Evolutionary conservation across 2,797 vertebrate species (phyloP).

Genomic region (Eulemur albifrons): DNA sequence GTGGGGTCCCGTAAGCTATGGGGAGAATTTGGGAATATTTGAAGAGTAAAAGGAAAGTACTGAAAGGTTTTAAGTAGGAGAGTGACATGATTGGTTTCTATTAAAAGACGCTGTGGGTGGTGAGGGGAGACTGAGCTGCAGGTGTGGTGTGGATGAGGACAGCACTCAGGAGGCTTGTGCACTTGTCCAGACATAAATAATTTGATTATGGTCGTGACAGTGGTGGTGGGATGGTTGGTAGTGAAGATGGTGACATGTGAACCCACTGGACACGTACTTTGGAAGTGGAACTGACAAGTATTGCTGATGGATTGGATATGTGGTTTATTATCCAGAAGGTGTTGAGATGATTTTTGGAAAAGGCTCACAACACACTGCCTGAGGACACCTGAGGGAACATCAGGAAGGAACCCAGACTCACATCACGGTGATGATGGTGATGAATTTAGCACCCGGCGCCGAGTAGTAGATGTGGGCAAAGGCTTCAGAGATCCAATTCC

Average conservation of each 20-base stretch:
- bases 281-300: background rate
- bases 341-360: background rate
- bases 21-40: background rate
- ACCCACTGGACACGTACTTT: background rate
- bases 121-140: background rate
- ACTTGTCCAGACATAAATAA: background rate
- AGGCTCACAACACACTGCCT: background rate
- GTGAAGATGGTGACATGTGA: background rate
- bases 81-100: background rate
- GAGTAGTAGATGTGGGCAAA: background rate
- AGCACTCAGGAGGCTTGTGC: background rate
- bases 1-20: background rate
- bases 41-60: background rate
- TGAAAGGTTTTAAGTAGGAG: background rate
- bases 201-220: background rate
- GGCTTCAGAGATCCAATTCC: background rate
- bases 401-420: background rate
- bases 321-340: background rate
- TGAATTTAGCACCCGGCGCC: background rate
- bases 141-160: background rate
- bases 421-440: background rate
- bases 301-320: background rate
- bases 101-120: background rate
- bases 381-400: background rate
- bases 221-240: background rate